These are phyloP conservation scores for Onychostruthus taczanowskii DNA, from an alignment of 2,113 vertebrate genomes.

Conservation along the genomic window DNA sequence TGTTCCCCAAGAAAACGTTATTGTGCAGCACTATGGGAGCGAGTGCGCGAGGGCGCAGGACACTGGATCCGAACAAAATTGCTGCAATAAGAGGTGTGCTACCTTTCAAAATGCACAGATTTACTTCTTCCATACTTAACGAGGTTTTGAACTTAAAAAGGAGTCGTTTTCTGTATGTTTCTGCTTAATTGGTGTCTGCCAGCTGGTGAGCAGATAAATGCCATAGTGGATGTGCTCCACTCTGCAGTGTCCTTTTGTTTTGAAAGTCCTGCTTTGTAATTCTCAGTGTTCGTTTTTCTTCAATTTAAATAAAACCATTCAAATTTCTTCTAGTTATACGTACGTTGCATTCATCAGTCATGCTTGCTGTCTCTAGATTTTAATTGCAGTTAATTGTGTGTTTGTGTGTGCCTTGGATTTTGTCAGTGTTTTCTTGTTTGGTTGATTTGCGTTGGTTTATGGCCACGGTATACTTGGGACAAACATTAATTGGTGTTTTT, in stretches of 20 bases:
- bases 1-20: slow-evolving; percentile 74
- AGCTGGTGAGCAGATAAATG: not conserved
- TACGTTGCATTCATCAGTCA: not conserved
- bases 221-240: accelerated
- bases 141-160: not conserved
- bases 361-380: not conserved
- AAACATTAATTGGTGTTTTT: not conserved
- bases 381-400: not conserved
- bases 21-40: slow-evolving; percentile 40
- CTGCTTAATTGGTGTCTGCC: not conserved
- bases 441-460: not conserved
- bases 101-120: not conserved
- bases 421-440: not conserved
- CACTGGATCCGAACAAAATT: slow-evolving; percentile 77
- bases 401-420: not conserved
- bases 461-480: not conserved
- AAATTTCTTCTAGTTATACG: not conserved
- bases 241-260: not conserved
- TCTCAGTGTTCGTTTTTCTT: accelerated
- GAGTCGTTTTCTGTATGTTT: not conserved
- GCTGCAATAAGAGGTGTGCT: slow-evolving; percentile 78
- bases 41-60: slow-evolving; percentile 23
- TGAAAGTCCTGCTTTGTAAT: not conserved
- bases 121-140: not conserved
- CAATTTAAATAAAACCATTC: not conserved